Percentiles rank a stretch among this genome's conserved stretches.
Conservation (phyloP, 1,140 invertebrate genomes). For the Dufourea novaeangliae region DNA sequence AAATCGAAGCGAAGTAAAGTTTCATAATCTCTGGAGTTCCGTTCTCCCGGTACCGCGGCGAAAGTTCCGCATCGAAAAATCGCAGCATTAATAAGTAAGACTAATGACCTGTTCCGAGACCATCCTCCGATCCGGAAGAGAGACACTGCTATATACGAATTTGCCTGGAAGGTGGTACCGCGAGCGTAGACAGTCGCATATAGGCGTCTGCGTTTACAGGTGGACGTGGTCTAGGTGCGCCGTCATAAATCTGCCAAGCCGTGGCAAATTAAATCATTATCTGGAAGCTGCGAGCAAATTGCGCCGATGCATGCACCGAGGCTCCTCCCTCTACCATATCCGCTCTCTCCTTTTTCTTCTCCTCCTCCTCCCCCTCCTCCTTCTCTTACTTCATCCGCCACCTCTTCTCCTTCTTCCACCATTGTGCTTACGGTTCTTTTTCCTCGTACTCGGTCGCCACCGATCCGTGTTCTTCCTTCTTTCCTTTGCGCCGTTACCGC, state of each 20-base stretch:
- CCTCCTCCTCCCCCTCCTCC: not conserved
- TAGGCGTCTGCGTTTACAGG: slow-evolving; percentile 22
- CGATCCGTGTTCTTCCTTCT: slow-evolving; percentile 14
- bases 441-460: not conserved
- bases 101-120: too few relatives aligned
- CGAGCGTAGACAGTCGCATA: not conserved
- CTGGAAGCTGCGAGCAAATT: slow-evolving; percentile 75
- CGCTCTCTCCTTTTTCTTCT: not conserved
- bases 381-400: not conserved
- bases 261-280: slow-evolving; percentile 77
- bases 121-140: too few relatives aligned
- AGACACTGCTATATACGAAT: not conserved
- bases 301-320: slow-evolving; percentile 63
- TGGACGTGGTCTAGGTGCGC: slow-evolving; percentile 64
- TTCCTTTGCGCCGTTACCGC: slow-evolving; percentile 17
- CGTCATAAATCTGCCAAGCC: slow-evolving; percentile 73
- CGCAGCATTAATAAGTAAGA: too few relatives aligned
- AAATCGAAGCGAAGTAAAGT: too few relatives aligned
- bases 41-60: too few relatives aligned
- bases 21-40: too few relatives aligned
- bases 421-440: slow-evolving; percentile 42
- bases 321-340: slow-evolving; percentile 11
- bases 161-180: slow-evolving; percentile 11
- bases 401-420: not conserved
- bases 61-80: too few relatives aligned